phyloP scores from a whole-genome alignment of 1,140 invertebrate species.

The Epicauta chinensis region DNA sequence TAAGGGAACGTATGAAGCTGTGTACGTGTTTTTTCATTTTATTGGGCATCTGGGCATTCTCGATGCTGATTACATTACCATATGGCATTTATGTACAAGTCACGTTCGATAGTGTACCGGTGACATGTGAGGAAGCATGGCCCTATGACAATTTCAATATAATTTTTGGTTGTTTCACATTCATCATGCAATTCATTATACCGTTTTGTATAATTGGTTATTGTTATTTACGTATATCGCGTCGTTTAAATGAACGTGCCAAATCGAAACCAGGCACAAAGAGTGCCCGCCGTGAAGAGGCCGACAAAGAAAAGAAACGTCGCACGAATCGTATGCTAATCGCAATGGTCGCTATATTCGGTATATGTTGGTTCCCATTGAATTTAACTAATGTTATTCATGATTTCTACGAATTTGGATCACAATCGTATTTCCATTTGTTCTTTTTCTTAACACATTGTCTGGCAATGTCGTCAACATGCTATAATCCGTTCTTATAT shows the following conservation, averaged over 20 bases:
- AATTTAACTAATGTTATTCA: constrained; percentile 83
- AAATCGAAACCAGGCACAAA: constrained; percentile 69
- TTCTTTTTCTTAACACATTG: constrained; percentile 83
- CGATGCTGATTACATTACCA: constrained; percentile 78
- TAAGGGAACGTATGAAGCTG: constrained; percentile 84
- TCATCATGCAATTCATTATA: constrained; percentile 85
- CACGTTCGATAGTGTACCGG: constrained; percentile 27
- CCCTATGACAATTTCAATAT: constrained; percentile 63
- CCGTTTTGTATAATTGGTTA: constrained; percentile 90
- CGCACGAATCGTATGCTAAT: constrained; percentile 92
- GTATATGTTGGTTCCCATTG: constrained; percentile 90
- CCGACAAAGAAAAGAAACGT: constrained; percentile 61
- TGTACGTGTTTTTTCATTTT: constrained; percentile 75
- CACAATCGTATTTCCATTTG: constrained; percentile 70
- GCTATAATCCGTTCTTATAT: constrained; percentile 85
- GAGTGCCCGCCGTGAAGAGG: constrained; percentile 66
- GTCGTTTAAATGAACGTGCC: constrained; percentile 72
- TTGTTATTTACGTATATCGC: constrained; percentile 85
- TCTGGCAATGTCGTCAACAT: constrained; percentile 88
- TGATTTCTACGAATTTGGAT: constrained; percentile 63
- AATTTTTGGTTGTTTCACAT: constrained; percentile 78
- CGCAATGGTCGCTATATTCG: constrained; percentile 92
- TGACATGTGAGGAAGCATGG: constrained; percentile 82
- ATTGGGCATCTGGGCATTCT: constrained; percentile 80
- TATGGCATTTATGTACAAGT: constrained; percentile 78